Conservation (phyloP, 2,888 invertebrate genomes). For the Eupithecia subfuscata region DNA sequence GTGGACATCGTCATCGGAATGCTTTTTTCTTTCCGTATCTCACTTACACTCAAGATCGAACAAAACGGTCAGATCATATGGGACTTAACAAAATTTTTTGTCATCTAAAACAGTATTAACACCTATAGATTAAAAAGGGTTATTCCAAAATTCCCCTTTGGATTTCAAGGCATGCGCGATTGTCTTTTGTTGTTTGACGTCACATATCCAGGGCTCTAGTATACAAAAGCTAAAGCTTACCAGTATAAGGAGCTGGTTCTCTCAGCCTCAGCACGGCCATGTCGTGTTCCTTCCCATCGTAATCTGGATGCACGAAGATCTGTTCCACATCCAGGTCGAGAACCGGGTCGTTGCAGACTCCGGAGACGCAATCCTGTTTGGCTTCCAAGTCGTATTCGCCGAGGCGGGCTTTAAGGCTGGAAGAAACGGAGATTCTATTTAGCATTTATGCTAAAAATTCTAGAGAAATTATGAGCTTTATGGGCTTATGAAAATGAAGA, state of each 20-base stretch:
- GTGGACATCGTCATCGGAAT: too few relatives aligned
- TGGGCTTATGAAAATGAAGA: neutral
- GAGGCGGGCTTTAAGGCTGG: slow-evolving; percentile 57
- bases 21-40: too few relatives aligned
- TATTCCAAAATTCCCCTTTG: too few relatives aligned
- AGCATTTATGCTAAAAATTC: neutral
- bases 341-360: slow-evolving; percentile 50
- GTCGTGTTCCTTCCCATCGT: slow-evolving; percentile 52
- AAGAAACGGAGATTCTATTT: slow-evolving; percentile 18
- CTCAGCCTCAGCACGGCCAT: slow-evolving; percentile 57
- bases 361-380: slow-evolving; percentile 54
- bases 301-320: slow-evolving; percentile 50
- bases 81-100: too few relatives aligned
- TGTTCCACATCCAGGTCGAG: slow-evolving; percentile 47
- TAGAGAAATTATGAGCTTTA: neutral
- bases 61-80: too few relatives aligned
- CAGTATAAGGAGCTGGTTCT: slow-evolving; percentile 55
- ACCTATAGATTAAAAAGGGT: too few relatives aligned
- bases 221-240: slow-evolving; percentile 41
- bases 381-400: slow-evolving; percentile 63
- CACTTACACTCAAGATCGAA: too few relatives aligned
- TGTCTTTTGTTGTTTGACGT: too few relatives aligned
- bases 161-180: too few relatives aligned
- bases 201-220: too few relatives aligned
- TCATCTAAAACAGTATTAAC: too few relatives aligned